Conservation (phyloP, 1,140 invertebrate genomes). For the Phocides pigmalion region DNA sequence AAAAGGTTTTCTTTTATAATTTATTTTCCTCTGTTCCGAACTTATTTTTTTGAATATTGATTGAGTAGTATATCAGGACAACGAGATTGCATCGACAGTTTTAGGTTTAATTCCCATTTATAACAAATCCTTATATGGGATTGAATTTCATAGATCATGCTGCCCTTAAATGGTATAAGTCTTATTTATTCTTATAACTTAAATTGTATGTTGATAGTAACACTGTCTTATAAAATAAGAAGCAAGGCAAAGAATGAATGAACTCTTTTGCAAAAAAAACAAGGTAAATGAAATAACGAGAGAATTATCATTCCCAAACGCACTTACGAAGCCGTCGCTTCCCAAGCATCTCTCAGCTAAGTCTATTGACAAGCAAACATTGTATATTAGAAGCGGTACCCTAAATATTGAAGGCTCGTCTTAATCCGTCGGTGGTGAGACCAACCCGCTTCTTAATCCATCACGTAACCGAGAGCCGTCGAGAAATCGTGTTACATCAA, state of each 20-base stretch:
- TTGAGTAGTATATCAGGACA: no score
- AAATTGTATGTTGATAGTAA: no score
- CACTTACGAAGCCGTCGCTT: slow-evolving; percentile 26
- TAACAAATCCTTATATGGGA: no score
- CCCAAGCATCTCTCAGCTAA: slow-evolving; percentile 54
- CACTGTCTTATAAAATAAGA: no score
- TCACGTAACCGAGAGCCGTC: slow-evolving; percentile 83
- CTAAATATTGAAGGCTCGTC: slow-evolving; percentile 73
- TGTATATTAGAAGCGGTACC: slow-evolving; percentile 73
- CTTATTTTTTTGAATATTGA: no score
- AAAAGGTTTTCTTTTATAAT: no score
- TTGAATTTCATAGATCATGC: no score
- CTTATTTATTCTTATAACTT: no score
- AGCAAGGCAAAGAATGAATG: not conserved
- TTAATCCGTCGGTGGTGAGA: slow-evolving; percentile 76
- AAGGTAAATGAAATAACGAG: not conserved
- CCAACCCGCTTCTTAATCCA: slow-evolving; percentile 81
- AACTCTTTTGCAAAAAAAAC: not conserved
- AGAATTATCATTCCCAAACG: not conserved
- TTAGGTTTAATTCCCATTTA: no score
- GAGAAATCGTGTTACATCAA: slow-evolving; percentile 85
- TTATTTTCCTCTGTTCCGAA: no score
- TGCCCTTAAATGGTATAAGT: no score
- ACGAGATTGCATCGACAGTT: no score
- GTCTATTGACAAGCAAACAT: slow-evolving; percentile 72